Evolutionary conservation across 2,113 vertebrate species (phyloP).

Genomic region (Nycticorax nycticorax): DNA sequence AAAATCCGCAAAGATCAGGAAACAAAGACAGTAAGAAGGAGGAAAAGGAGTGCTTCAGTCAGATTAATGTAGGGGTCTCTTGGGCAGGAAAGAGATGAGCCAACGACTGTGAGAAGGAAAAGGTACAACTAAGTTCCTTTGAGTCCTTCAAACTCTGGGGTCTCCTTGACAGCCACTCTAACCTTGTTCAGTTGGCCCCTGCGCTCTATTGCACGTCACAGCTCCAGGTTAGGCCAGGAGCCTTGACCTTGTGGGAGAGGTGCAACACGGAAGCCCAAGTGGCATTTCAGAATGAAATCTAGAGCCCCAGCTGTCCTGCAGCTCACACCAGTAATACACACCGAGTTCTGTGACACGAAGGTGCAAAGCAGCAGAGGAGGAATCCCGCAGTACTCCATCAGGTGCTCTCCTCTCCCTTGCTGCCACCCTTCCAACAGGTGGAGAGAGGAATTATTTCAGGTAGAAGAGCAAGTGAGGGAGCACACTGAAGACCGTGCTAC

Average conservation of each 20-base stretch:
- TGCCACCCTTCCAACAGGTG: neutral
- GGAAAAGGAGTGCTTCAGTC: neutral
- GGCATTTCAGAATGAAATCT: accelerated
- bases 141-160: neutral
- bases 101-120: neutral
- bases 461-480: neutral
- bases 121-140: neutral
- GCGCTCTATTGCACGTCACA: neutral
- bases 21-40: neutral
- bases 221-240: neutral
- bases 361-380: neutral
- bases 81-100: neutral
- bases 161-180: neutral
- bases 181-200: neutral
- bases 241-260: neutral
- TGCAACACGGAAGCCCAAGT: neutral
- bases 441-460: neutral
- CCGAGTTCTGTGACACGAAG: neutral
- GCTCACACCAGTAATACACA: neutral
- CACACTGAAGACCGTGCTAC: accelerated
- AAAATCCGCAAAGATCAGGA: neutral
- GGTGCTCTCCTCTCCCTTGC: neutral
- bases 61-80: neutral
- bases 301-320: neutral
- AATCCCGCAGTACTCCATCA: neutral